phyloP scores from a whole-genome alignment of 2,113 vertebrate genomes.

The Hypanus sabinus region DNA sequence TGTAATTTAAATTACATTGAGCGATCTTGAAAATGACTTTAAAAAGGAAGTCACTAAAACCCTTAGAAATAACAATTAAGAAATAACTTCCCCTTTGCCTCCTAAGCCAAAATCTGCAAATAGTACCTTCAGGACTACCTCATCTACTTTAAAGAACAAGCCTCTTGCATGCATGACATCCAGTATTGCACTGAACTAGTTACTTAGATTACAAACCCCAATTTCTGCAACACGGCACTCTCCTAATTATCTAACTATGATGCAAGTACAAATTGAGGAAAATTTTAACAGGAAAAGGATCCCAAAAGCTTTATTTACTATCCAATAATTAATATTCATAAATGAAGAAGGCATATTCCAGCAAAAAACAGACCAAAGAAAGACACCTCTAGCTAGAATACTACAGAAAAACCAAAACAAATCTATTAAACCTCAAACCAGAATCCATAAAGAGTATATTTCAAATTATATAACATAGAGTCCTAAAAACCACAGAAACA shows the following conservation, averaged over 20 bases:
- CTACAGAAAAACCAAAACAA: slow-evolving; percentile 5
- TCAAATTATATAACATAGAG: neutral
- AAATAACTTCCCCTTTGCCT: too few species aligned
- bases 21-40: too few species aligned
- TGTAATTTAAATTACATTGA: too few species aligned
- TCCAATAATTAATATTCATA: too few species aligned
- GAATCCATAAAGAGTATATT: neutral
- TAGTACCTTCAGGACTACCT: too few species aligned
- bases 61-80: too few species aligned
- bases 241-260: too few species aligned
- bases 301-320: too few species aligned
- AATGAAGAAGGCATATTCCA: neutral
- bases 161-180: neutral
- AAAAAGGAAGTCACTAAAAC: too few species aligned
- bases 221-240: neutral
- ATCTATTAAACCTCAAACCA: neutral
- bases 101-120: too few species aligned
- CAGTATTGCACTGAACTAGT: neutral
- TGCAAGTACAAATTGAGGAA: too few species aligned
- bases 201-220: neutral
- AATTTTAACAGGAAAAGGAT: too few species aligned
- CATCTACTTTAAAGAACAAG: neutral
- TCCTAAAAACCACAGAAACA: neutral
- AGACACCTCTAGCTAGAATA: neutral
- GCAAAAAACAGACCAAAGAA: neutral